phyloP scores from a whole-genome alignment of 2,888 invertebrate genomes.

The Tribolium freemani region DNA sequence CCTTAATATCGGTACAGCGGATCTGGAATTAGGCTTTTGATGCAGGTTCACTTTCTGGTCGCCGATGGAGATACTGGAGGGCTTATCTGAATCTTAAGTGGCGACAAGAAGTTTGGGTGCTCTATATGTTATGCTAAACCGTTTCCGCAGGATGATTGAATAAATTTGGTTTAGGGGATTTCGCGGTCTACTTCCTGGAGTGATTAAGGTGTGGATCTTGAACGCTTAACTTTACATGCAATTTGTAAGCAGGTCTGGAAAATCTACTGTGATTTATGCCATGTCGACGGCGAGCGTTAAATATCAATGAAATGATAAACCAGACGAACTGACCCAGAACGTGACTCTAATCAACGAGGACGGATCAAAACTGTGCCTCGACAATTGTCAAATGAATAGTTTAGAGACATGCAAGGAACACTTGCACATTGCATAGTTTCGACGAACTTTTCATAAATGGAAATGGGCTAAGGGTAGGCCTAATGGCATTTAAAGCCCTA shows the following conservation, averaged over 20 bases:
- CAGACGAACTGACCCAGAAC: constrained; percentile 21
- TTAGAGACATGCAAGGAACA: too few relatives aligned
- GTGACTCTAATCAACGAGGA: constrained; percentile 12
- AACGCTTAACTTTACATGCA: constrained; percentile 6
- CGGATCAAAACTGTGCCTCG: not conserved
- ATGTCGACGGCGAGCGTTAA: constrained; percentile 15
- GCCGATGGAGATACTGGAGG: constrained; percentile 18
- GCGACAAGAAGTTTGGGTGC: constrained; percentile 29
- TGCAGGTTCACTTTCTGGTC: constrained; percentile 16
- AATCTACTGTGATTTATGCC: constrained; percentile 6
- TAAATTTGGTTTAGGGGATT: constrained; percentile 21
- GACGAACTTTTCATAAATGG: too few relatives aligned
- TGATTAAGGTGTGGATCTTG: constrained; percentile 23
- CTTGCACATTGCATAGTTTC: too few relatives aligned
- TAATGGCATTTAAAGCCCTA: not conserved
- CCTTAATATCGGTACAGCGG: constrained; percentile 21
- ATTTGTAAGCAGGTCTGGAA: constrained; percentile 19
- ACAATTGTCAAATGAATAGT: too few relatives aligned
- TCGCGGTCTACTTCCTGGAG: constrained; percentile 8
- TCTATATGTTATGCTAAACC: constrained; percentile 11
- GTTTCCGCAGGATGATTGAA: constrained; percentile 25
- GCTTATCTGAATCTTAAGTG: constrained; percentile 35
- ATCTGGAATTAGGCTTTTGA: constrained; percentile 31
- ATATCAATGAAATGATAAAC: constrained; percentile 23
- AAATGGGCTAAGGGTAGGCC: not conserved